Base-by-base conservation (phyloP, 2,888 invertebrate species). In the Hydrotaea diabolus region DNA sequence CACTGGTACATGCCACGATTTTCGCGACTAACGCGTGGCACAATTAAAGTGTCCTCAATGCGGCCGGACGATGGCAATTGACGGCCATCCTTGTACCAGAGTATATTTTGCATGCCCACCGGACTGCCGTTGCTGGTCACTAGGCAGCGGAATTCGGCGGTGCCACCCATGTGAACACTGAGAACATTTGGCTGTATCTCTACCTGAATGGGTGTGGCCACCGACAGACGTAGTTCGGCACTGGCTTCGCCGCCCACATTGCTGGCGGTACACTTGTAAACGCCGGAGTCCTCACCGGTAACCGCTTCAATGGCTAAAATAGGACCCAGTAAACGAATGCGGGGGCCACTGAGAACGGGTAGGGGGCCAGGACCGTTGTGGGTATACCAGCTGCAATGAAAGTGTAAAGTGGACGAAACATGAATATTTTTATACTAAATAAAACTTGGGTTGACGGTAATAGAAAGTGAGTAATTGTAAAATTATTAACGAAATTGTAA, bases 1-100 rank as follows among this genome's bases (percentile, higher is more conserved):
- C 96, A 96, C 90, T 96, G 96, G 90, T 96, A 96, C 95, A 96
- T 96, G 87, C 96, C 96, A 82, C 95, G 93, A 90, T 96, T 96
- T 88, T 96, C 95, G 75, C 95, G 93, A 53, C 94, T 95, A 57
- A 96, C 95, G 80, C 95, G 94, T 86, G 94, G 94, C 87, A 96
- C 93, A 74, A 95, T 93, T 75, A 96, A 90, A 49, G 94, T 93
- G 88, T 95, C 95, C 73, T 93, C 93, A 84, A 94, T 94, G 86
- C 95, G 93, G 8, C 95, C 95, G 7, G 95, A 94, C 78, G 94
- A 94, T 0, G 95, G 95, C 87, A 95, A 91, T 90, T 95, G 95
- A 19, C 95, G 92, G 9, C 95, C 95, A 90, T 95, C 95, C 92
- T 95, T 95, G 93, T 94, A 95, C 94, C 94, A 94, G 59, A 94